A percentile compares a stretch with the other conserved stretches of the same genome.
Evolutionary conservation across 2,113 vertebrate species (phyloP).

Genomic region (Paraplagusia blochii): DNA sequence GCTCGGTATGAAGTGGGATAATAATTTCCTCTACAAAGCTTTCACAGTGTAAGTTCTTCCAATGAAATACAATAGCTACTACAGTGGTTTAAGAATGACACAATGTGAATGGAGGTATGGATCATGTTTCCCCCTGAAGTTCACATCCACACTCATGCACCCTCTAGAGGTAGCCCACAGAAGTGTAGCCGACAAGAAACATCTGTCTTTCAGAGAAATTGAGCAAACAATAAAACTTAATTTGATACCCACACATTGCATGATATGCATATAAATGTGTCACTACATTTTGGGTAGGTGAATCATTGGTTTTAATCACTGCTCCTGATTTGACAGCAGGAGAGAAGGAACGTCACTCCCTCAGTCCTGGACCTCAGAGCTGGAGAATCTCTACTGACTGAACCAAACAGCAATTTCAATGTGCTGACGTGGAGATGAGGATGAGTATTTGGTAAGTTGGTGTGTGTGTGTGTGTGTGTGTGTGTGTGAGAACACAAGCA

Average conservation of each 20-base stretch:
- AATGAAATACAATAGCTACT: not conserved
- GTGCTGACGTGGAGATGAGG: conserved; percentile 29
- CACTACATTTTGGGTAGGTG: not conserved
- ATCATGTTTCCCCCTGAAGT: not conserved
- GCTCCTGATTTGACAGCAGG: conserved; percentile 3
- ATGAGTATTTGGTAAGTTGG: conserved; percentile 15
- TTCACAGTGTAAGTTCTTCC: not conserved
- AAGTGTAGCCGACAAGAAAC: conserved; percentile 6
- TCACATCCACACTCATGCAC: not conserved
- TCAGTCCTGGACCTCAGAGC: conserved; percentile 19
- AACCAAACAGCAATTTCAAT: conserved; percentile 25
- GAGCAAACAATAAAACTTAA: conserved; percentile 3
- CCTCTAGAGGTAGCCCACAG: not conserved
- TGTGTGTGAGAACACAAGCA: conserved; percentile 30
- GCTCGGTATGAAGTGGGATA: too few species aligned
- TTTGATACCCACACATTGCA: not conserved
- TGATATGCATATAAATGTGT: not conserved
- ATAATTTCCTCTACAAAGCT: too few species aligned
- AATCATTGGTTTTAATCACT: not conserved
- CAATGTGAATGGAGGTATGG: conserved; percentile 1
- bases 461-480: conserved; percentile 31
- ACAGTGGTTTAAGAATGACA: conserved; percentile 4
- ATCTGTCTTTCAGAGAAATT: not conserved
- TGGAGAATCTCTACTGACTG: conserved; percentile 16
- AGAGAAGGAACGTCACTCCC: conserved; percentile 8